phyloP scores from a whole-genome alignment of 2,113 vertebrate species.

The Phasianus colchicus region DNA sequence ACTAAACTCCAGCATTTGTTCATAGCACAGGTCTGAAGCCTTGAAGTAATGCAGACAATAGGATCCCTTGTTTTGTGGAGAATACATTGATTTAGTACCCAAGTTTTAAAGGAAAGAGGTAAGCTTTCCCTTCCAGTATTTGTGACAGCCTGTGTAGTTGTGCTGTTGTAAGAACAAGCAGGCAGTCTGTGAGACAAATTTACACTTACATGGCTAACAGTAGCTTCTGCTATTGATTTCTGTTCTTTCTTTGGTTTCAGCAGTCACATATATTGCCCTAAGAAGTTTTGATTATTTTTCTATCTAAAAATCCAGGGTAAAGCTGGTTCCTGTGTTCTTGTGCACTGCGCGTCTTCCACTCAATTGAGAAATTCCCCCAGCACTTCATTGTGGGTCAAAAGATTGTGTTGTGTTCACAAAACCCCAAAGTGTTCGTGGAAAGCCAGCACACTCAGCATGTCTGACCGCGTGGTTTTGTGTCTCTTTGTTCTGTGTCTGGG shows the following conservation, averaged over 20 bases:
- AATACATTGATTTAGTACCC: neutral
- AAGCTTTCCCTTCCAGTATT: neutral
- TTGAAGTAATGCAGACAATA: neutral
- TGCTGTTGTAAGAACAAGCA: neutral
- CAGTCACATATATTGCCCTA: neutral
- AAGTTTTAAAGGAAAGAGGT: neutral
- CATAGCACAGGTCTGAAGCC: accelerated
- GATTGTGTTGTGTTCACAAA: neutral
- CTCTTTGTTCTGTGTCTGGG: neutral
- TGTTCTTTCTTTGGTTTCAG: neutral
- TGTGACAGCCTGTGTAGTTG: neutral
- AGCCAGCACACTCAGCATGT: neutral
- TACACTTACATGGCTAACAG: neutral
- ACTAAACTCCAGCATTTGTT: neutral
- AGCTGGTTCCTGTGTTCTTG: neutral
- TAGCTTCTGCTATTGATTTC: neutral
- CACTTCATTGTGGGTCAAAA: neutral
- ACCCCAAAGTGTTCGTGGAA: neutral
- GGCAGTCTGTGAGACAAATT: neutral
- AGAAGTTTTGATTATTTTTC: neutral
- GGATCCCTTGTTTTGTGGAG: neutral
- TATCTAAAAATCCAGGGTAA: neutral
- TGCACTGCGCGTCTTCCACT: neutral
- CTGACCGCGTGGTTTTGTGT: neutral
- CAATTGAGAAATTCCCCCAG: neutral